Percentiles rank a stretch among this genome's conserved stretches.
phyloP scores from a whole-genome alignment of 2,113 vertebrate species.

The Passer domesticus region DNA sequence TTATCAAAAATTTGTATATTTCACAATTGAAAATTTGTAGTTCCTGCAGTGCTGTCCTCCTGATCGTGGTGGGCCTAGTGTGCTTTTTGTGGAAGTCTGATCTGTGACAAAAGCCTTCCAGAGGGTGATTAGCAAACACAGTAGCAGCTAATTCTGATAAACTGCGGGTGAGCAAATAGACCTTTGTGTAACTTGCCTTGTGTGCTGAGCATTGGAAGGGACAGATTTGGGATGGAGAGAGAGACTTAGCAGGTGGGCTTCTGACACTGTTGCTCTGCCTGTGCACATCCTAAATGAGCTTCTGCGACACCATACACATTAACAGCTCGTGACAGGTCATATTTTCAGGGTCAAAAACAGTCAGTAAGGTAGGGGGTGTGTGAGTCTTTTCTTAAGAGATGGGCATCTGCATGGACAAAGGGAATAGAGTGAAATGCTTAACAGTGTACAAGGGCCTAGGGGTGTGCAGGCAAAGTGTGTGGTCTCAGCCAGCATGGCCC shows the following conservation, averaged over 20 bases:
- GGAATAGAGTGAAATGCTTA: neutral
- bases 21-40: neutral
- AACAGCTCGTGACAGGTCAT: neutral
- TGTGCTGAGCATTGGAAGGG: neutral
- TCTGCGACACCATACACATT: neutral
- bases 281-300: neutral
- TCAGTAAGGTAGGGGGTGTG: neutral
- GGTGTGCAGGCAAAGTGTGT: conserved; percentile 26
- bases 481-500: neutral
- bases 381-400: neutral
- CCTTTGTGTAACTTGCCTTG: neutral
- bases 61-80: neutral
- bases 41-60: neutral
- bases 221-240: neutral
- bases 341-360: neutral
- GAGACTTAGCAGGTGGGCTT: neutral
- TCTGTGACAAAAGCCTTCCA: neutral
- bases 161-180: neutral
- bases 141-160: neutral
- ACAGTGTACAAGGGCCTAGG: neutral
- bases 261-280: neutral
- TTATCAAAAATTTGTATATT: neutral
- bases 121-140: neutral
- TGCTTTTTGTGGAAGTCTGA: neutral
- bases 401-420: neutral